These are phyloP conservation scores for Sarcophaga variegata DNA, from an alignment of 2,888 invertebrate species.

Conservation along the genomic window DNA sequence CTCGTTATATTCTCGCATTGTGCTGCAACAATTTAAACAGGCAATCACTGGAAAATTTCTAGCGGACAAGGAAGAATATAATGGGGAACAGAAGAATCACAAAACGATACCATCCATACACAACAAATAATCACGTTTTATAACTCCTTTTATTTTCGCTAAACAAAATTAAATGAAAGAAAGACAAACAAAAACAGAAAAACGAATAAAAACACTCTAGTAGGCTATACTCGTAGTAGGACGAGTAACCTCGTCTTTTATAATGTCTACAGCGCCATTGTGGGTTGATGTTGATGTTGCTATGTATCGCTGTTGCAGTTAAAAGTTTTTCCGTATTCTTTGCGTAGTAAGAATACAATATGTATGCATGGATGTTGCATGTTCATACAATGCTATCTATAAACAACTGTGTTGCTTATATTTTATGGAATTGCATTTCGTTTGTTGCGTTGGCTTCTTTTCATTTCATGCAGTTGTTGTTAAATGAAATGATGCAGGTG, in stretches of 20 bases:
- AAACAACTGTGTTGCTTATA: conserved; percentile 31
- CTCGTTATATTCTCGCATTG: conserved; percentile 56
- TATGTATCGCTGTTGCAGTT: conserved; percentile 25
- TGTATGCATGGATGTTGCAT: conserved; percentile 5
- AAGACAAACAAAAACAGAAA: conserved; percentile 14
- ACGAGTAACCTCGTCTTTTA: conserved; percentile 27
- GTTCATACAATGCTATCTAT: not conserved
- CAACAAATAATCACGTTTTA: conserved; percentile 60
- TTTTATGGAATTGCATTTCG: conserved; percentile 11
- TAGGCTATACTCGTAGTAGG: conserved; percentile 23
- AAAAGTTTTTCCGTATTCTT: conserved; percentile 15
- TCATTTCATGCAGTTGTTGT: conserved; percentile 51
- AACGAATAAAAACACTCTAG: conserved; percentile 31
- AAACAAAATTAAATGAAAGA: conserved; percentile 26
- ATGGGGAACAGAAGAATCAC: not conserved
- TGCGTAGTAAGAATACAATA: conserved; percentile 28
- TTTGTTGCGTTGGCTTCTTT: conserved; percentile 55
- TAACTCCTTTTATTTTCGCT: conserved; percentile 25
- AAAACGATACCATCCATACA: not conserved
- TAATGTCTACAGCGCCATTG: conserved; percentile 65
- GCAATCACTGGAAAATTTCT: conserved; percentile 44
- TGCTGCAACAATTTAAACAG: conserved; percentile 53
- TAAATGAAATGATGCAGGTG: conserved; percentile 74
- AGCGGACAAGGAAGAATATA: conserved; percentile 43
- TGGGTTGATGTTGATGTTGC: conserved; percentile 56